Percentiles rank a stretch among this genome's conserved stretches.
These are phyloP conservation scores for Ichneumon xanthorius DNA, from an alignment of 2,888 invertebrate genomes.

Conservation along the genomic window DNA sequence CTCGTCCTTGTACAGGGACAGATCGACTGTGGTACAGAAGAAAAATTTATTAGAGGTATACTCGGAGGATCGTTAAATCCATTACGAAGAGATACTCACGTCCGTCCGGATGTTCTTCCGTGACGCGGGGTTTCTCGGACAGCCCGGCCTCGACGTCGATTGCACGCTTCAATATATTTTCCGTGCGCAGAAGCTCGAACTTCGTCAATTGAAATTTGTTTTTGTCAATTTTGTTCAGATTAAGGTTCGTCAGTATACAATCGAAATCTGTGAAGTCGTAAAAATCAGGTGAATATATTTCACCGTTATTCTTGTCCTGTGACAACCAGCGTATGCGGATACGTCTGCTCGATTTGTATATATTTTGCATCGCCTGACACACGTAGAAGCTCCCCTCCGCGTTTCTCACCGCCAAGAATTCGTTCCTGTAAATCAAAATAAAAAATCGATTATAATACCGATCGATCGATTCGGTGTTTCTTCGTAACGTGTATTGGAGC, in stretches of 20 bases:
- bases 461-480: neutral
- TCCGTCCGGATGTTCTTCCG: conserved; percentile 95
- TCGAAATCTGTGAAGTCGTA: conserved; percentile 96
- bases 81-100: conserved; percentile 86
- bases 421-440: conserved; percentile 88
- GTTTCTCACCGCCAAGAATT: conserved; percentile 96
- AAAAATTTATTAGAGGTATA: neutral
- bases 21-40: conserved; percentile 88
- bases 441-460: neutral
- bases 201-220: conserved; percentile 90
- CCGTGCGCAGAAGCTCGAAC: conserved; percentile 91
- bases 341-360: conserved; percentile 93
- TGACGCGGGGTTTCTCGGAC: conserved; percentile 87
- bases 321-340: conserved; percentile 97
- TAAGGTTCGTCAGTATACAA: conserved; percentile 94
- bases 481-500: neutral
- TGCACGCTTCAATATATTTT: conserved; percentile 93
- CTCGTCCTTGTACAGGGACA: conserved; percentile 93
- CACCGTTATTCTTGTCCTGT: conserved; percentile 89
- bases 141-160: conserved; percentile 92
- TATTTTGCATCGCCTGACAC: conserved; percentile 96
- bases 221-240: conserved; percentile 90
- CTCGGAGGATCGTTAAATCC: conserved; percentile 9
- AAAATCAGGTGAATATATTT: conserved; percentile 95
- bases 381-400: conserved; percentile 95